These are phyloP conservation scores for Lynx canadensis DNA, from an alignment of 2,113 vertebrate species.

Conservation along the genomic window DNA sequence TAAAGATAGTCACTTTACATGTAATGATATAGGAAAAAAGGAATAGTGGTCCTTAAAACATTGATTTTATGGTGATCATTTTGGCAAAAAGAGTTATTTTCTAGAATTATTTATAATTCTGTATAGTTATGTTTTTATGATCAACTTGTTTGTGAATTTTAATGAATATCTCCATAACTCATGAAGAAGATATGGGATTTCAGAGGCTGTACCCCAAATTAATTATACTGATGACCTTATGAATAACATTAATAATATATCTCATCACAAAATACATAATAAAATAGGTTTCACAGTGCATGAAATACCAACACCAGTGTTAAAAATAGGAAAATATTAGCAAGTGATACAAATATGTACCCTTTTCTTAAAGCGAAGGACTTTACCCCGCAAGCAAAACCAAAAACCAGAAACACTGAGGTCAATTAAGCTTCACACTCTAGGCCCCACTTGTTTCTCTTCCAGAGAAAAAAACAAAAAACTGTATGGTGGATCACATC, in stretches of 20 bases:
- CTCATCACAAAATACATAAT: not conserved
- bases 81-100: not conserved
- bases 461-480: not conserved
- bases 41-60: not conserved
- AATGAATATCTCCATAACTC: not conserved
- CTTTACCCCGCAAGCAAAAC: not conserved
- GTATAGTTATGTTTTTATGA: not conserved
- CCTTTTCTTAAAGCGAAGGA: not conserved
- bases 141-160: not conserved
- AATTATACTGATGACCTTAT: not conserved
- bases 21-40: not conserved
- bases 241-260: not conserved
- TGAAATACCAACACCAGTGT: not conserved
- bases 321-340: not conserved
- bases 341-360: not conserved
- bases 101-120: conserved; percentile 1
- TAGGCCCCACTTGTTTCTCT: not conserved
- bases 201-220: not conserved
- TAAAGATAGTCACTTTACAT: not conserved
- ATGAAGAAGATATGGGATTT: not conserved
- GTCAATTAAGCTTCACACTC: not conserved
- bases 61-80: not conserved
- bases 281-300: not conserved
- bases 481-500: not conserved
- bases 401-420: not conserved